Evolutionary conservation across 1,140 invertebrate genomes (phyloP), one percentile per base, ranked within the genome.

Genomic region (Whitmania pigra): DNA sequence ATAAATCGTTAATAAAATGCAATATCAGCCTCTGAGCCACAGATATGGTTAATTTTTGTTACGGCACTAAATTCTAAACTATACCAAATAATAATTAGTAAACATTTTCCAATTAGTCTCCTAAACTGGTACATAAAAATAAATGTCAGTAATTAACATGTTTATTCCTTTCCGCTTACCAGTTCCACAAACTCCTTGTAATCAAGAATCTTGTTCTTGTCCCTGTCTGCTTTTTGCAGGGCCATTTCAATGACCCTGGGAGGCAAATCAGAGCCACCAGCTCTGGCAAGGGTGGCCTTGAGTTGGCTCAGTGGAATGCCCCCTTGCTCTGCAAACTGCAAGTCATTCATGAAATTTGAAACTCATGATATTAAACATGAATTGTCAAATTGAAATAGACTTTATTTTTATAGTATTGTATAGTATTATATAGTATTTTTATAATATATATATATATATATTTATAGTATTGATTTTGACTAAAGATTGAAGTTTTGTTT

Each of bases 161-260:
- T 49, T 1, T 13, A 49, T 49, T 3, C 15, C 43, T 7, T 43
- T 43, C 5, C 5, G 20, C 74, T 73, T 53, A 90, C 89, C 88
- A 93, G 89, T 17, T 85, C 81, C 55, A 90, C 86, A 78, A 92
- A 93, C 83, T 93, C 90, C 31, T 87, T 83, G 78, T 88, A 90
- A 76, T 88, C 87, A 67, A 92, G 79, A 69, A 86, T 86, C 3
- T 88, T 88, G 76, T 89, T 87, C 76, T 87, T 85, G 79, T 92
- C 86, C 20, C 82, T 78, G 81, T 93, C 90, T 15, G 87, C 87
- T 71, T 87, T 84, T 7, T 83, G 79, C 82, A 92, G 84, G 72
- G 92, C 88, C 78, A 87, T 85, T 71, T 86, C 84, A 0, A 90
- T 86, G 53, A 89, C 86, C 74, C 87, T 85, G 55, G 85, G 81